A percentile compares a stretch with the other conserved stretches of the same genome.
These are phyloP conservation scores for Pyrochroa serraticornis DNA, from an alignment of 2,888 invertebrate species.

Conservation along the genomic window DNA sequence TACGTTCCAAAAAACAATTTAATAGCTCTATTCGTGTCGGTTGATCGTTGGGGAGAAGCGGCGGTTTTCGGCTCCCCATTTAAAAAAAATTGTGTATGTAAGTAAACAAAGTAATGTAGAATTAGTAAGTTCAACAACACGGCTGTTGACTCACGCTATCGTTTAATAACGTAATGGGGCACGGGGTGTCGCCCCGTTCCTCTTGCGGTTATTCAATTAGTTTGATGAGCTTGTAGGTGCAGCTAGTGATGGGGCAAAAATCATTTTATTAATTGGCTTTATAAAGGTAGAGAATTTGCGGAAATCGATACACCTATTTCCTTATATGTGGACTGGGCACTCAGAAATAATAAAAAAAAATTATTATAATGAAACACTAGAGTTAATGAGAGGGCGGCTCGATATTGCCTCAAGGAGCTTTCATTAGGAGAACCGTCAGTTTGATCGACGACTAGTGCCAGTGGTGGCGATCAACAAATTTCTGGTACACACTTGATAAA, in stretches of 20 bases:
- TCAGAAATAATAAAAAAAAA: not conserved
- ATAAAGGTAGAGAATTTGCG: not conserved
- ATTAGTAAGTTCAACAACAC: not conserved
- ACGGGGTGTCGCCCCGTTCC: slow-evolving; percentile 11
- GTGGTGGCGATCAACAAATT: too few relatives aligned
- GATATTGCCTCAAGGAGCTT: too few relatives aligned
- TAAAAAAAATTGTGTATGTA: too few relatives aligned
- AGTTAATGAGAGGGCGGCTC: too few relatives aligned
- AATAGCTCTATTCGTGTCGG: not conserved
- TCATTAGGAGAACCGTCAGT: too few relatives aligned
- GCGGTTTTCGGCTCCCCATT: too few relatives aligned
- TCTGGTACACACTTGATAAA: too few relatives aligned
- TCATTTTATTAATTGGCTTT: not conserved
- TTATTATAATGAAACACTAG: not conserved
- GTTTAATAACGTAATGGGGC: slow-evolving; percentile 22
- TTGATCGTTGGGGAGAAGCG: not conserved
- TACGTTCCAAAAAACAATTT: not conserved
- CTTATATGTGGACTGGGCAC: not conserved
- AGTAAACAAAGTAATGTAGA: not conserved
- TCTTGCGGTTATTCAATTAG: slow-evolving; percentile 11
- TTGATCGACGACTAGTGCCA: too few relatives aligned
- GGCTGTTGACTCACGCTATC: slow-evolving; percentile 13
- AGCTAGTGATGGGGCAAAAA: not conserved
- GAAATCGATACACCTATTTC: not conserved
- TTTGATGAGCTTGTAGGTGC: slow-evolving; percentile 13